Conservation (phyloP, 2,888 invertebrate species). For the Stenchaetothrips biformis region DNA sequence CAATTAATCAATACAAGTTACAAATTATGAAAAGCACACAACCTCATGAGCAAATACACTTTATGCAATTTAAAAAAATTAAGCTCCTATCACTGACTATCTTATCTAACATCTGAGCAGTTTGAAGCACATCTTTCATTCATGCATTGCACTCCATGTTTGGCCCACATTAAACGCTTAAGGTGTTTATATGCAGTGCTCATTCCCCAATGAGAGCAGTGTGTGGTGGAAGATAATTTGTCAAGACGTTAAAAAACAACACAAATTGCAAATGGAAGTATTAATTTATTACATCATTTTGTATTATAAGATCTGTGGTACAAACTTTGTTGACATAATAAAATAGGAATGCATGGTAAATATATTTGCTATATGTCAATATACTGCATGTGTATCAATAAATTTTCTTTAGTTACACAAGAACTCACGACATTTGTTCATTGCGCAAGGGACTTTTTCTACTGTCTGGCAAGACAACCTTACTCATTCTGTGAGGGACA, state of each 20-base stretch:
- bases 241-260: conserved; percentile 19
- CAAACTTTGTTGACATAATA: conserved; percentile 25
- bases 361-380: conserved; percentile 18
- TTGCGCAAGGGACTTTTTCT: conserved; percentile 15
- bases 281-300: conserved; percentile 24
- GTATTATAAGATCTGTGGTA: conserved; percentile 23
- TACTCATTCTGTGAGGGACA: conserved; percentile 3
- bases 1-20: not conserved
- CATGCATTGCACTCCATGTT: conserved; percentile 23
- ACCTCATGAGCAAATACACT: conserved; percentile 12
- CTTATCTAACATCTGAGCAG: not conserved
- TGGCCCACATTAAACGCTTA: not conserved
- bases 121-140: conserved; percentile 11
- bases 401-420: conserved; percentile 9
- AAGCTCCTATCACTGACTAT: conserved; percentile 11
- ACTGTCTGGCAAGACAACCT: conserved; percentile 8
- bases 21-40: not conserved
- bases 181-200: not conserved
- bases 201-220: conserved; percentile 3
- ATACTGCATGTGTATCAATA: conserved; percentile 17
- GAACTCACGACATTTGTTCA: conserved; percentile 11
- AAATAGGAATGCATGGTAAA: conserved; percentile 24
- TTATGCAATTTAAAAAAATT: not conserved
- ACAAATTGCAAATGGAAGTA: conserved; percentile 16
- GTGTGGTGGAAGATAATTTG: conserved; percentile 20